Evolutionary conservation across 2,888 invertebrate genomes (phyloP).

Genomic region (Xestia ashworthii): DNA sequence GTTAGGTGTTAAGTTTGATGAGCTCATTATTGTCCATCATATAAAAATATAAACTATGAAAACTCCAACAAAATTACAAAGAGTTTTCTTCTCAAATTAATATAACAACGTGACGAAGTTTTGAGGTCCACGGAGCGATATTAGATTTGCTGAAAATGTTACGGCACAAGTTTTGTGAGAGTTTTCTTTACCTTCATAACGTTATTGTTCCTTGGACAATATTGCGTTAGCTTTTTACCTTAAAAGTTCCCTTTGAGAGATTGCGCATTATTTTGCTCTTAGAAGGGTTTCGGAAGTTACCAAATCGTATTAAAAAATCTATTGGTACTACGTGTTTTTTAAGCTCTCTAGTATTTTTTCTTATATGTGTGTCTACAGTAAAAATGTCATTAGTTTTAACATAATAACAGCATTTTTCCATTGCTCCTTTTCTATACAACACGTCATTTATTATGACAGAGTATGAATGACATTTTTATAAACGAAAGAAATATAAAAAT

Average conservation of each 20-base stretch:
- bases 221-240: slow-evolving; percentile 28
- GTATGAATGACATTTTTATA: neutral
- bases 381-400: too few relatives aligned
- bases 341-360: neutral
- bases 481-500: slow-evolving; percentile 8
- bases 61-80: slow-evolving; percentile 26
- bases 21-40: neutral
- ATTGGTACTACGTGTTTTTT: neutral
- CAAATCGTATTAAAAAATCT: neutral
- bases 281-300: neutral
- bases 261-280: slow-evolving; percentile 10
- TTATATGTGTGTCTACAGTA: too few relatives aligned
- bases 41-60: neutral
- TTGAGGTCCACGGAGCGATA: slow-evolving; percentile 31
- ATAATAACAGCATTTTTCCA: too few relatives aligned
- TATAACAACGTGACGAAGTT: slow-evolving; percentile 40
- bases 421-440: neutral
- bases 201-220: slow-evolving; percentile 45
- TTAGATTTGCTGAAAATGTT: slow-evolving; percentile 43
- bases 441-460: too few relatives aligned
- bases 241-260: slow-evolving; percentile 13
- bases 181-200: slow-evolving; percentile 37
- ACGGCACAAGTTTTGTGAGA: slow-evolving; percentile 37
- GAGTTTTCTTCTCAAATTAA: slow-evolving; percentile 45
- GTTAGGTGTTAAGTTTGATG: neutral